These are phyloP conservation scores for Listrodromus nycthemerus DNA, from an alignment of 2,888 invertebrate genomes.

Conservation along the genomic window DNA sequence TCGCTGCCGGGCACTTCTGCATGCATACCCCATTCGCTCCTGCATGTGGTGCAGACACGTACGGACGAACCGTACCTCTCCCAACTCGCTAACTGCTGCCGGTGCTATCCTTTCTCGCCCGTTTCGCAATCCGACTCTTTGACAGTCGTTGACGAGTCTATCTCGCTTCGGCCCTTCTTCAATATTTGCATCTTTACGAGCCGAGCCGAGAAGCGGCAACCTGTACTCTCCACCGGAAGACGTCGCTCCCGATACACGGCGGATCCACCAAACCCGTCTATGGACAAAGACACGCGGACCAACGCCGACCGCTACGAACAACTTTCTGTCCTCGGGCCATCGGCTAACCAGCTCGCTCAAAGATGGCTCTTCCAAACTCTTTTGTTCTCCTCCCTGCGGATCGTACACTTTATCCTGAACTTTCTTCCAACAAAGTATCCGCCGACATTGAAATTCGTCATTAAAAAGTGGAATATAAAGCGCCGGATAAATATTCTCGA, in stretches of 20 bases:
- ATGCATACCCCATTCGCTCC: constrained; percentile 35
- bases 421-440: background rate
- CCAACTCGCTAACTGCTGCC: background rate
- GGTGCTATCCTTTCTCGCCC: constrained; percentile 56
- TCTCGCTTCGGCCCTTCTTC: constrained; percentile 67
- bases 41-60: constrained; percentile 22
- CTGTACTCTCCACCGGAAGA: constrained; percentile 59
- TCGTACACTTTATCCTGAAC: background rate
- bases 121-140: constrained; percentile 78
- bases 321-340: constrained; percentile 51
- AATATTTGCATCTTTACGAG: constrained; percentile 83
- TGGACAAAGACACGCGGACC: constrained; percentile 14
- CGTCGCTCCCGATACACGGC: constrained; percentile 34
- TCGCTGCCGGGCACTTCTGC: constrained; percentile 63
- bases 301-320: constrained; percentile 26
- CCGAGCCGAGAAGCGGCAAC: constrained; percentile 65
- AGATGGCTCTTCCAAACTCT: background rate
- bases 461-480: background rate
- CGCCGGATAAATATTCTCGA: background rate
- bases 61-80: background rate
- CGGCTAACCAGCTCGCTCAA: constrained; percentile 36
- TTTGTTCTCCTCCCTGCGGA: background rate
- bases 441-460: no score
- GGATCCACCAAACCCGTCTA: constrained; percentile 50
- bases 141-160: constrained; percentile 82